phyloP scores from a whole-genome alignment of 1,140 invertebrate genomes.

The Vollenhovia emeryi region DNA sequence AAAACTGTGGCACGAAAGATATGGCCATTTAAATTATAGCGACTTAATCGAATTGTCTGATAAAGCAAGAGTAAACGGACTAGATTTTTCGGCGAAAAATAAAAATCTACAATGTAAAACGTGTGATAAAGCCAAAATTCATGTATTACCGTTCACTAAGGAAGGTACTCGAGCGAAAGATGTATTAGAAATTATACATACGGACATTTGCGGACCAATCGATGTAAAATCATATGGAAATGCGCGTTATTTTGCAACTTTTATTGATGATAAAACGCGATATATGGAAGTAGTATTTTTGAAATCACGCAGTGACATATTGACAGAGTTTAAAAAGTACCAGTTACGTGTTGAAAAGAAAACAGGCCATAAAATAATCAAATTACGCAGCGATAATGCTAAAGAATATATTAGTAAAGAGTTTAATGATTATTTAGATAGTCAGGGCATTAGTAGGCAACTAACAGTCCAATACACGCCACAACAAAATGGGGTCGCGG shows the following conservation, averaged over 20 bases:
- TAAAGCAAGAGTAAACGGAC: neutral
- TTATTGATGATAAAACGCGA: neutral
- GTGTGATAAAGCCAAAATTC: constrained; percentile 18
- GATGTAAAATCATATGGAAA: constrained; percentile 54
- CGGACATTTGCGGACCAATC: neutral
- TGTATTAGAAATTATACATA: neutral
- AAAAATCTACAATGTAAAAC: neutral
- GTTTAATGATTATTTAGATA: neutral
- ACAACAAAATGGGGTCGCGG: constrained; percentile 51
- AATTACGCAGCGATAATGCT: constrained; percentile 2
- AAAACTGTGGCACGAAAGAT: constrained; percentile 36
- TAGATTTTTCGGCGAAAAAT: neutral
- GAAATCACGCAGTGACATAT: constrained; percentile 53
- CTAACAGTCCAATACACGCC: constrained; percentile 28
- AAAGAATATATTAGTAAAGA: neutral
- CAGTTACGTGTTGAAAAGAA: neutral
- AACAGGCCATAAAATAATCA: neutral
- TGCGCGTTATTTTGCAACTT: constrained; percentile 31
- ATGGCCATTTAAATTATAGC: constrained; percentile 12
- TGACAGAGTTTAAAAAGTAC: neutral
- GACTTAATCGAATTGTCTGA: neutral
- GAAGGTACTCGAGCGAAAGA: neutral
- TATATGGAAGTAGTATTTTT: constrained; percentile 44
- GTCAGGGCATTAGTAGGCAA: constrained; percentile 5
- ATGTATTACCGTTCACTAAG: neutral